phyloP scores from a whole-genome alignment of 2,113 vertebrate species.

The Ariopsis seemanni region DNA sequence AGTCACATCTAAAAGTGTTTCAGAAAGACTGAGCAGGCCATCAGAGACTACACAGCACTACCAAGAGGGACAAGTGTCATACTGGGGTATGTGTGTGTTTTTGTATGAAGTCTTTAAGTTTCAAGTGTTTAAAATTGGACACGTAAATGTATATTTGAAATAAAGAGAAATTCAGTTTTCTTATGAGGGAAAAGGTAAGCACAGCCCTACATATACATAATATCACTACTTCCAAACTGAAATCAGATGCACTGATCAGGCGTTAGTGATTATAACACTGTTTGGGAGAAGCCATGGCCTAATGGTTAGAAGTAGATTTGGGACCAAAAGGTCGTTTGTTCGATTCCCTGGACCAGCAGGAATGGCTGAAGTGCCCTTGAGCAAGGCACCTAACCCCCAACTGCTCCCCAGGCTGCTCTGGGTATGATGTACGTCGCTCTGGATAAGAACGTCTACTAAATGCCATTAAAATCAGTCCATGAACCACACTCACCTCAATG shows the following conservation, averaged over 20 bases:
- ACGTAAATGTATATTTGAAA: neutral
- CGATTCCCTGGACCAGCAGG: too few relatives aligned
- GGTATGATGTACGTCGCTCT: too few relatives aligned
- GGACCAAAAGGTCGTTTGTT: too few relatives aligned
- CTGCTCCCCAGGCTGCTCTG: too few relatives aligned
- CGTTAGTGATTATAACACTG: too few relatives aligned
- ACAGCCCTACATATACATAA: neutral
- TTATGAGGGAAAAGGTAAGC: neutral
- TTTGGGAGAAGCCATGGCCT: neutral
- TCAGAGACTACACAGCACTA: conserved; percentile 36
- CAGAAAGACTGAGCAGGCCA: conserved; percentile 52
- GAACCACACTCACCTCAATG: too few relatives aligned
- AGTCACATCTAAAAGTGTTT: conserved; percentile 54
- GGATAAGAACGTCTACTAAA: too few relatives aligned
- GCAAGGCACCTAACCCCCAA: too few relatives aligned
- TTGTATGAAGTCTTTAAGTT: neutral
- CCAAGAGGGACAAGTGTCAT: conserved; percentile 32
- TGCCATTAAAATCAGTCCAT: too few relatives aligned
- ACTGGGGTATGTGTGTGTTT: conserved; percentile 45
- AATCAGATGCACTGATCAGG: too few relatives aligned
- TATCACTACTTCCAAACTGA: neutral
- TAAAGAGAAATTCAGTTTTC: neutral
- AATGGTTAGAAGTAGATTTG: too few relatives aligned
- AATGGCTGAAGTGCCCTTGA: too few relatives aligned
- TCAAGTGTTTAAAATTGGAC: neutral